Conservation (phyloP, 2,888 invertebrate species). For the Listrodromus nycthemerus region DNA sequence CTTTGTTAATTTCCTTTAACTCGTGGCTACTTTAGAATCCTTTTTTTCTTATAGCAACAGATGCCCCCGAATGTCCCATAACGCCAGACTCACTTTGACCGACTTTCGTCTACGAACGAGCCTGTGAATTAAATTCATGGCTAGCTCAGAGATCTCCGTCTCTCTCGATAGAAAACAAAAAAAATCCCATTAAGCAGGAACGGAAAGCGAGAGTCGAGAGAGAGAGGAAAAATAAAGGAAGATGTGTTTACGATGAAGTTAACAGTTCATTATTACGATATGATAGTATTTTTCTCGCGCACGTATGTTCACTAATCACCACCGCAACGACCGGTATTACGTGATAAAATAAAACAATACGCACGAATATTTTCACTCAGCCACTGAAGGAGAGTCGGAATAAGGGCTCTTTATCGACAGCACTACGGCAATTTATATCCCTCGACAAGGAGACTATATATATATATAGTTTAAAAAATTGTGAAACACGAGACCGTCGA, state of each 20-base stretch:
- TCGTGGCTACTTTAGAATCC: constrained; percentile 12
- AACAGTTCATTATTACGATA: constrained; percentile 54
- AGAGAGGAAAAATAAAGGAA: constrained; percentile 59
- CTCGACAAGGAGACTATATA: constrained; percentile 40
- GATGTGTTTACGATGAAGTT: constrained; percentile 66
- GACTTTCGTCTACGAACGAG: constrained; percentile 22
- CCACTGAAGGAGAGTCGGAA: constrained; percentile 10
- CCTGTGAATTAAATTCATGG: constrained; percentile 32
- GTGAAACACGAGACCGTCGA: constrained; percentile 39
- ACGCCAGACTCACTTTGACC: constrained; percentile 6
- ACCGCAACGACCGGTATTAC: constrained; percentile 53
- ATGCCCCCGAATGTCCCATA: background rate
- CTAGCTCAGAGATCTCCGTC: background rate
- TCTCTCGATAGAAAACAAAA: constrained; percentile 21
- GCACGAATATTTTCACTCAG: constrained; percentile 23
- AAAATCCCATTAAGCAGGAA: constrained; percentile 29
- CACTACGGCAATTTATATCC: constrained; percentile 59
- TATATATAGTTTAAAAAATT: constrained; percentile 11
- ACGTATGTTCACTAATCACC: constrained; percentile 60
- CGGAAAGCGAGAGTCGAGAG: constrained; percentile 38
- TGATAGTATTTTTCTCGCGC: constrained; percentile 60
- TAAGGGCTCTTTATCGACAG: constrained; percentile 26
- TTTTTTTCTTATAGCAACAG: constrained; percentile 18
- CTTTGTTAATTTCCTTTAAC: constrained; percentile 24
- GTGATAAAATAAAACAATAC: constrained; percentile 40